Evolutionary conservation across 2,797 vertebrate genomes (phyloP), one percentile per base, ranked within the genome.

Genomic region (Scolopax bukidnonensis): DNA sequence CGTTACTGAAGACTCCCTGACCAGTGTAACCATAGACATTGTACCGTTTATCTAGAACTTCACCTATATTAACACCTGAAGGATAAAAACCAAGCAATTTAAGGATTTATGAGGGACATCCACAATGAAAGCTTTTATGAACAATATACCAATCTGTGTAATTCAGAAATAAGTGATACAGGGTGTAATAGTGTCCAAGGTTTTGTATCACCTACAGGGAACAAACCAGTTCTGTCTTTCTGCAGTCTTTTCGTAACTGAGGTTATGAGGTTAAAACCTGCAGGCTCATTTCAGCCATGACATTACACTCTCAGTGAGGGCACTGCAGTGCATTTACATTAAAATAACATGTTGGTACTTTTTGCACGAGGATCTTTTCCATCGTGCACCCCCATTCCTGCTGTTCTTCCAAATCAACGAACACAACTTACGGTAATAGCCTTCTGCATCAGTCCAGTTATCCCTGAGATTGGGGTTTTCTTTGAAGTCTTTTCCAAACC

Each of bases 381-480:
- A 38, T 51, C 56, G 27, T 41, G n/a, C 57, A 83, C 40, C n/a
- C n/a, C 63, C 51, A 28, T 14, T 12, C 74, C 5, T 59, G 12
- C 33, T 54, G 36, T 23, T 73, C 82, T 61, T 65, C 25, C 60
- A 51, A 69, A 92, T 20, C 40, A 74, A 61, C 8, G 71, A 57
- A 50, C 11, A 33, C 2, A 27, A 98, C 99, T 98, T 98, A 99
- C 99, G 98, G 92, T 99, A 99, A 97, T 99, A 99, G 86, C 99
- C 99, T 97, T 99, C 99, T 30, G 99, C 98, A 93, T 99, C 99
- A 2, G 99, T 99, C 99, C 99, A 99, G 97, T 99, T 99, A 97
- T 99, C 99, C 98, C 99, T 98, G 97, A 99, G 99, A 97, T 99
- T 99, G 84, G 99, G 99, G 97, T 99, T 99, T 97, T 99, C 99